Base-by-base conservation (phyloP, 2,113 vertebrate genomes). In the Sprattus sprattus region DNA sequence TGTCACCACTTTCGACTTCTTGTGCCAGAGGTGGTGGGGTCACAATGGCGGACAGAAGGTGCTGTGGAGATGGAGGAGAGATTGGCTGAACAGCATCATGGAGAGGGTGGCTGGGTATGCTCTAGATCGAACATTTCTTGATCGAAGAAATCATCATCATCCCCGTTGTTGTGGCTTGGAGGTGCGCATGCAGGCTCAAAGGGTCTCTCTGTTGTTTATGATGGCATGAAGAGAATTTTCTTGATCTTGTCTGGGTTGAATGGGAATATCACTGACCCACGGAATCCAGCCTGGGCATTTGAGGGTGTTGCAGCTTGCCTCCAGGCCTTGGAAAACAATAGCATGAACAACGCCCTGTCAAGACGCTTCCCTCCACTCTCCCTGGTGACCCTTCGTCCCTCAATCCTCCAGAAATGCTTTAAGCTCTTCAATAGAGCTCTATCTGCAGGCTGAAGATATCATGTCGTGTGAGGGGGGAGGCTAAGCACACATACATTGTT, bases 351-450 rank as follows among this genome's bases (percentile, higher is more conserved):
- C 1, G 25, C n/a, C 20, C 67, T 86, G 25, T 83, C n/a, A 16
- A 86, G 85, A 44, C 45, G 44, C n/a, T 71, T 86, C 52, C 85
- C 81, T 25, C 81, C 54, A 47, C 81, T 86, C 81, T 82, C 64
- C 67, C 45, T 45, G 81, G 64, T 86, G 82, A 83, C 22, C 22
- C 18, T 45, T 22, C 85, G 57, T 8, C 85, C 60, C 85, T 86
- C 85, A n/a, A 83, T 82, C 45, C 46, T 86, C 85, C 85, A 86
- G 81, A 52, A 52, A 80, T 86, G 85, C 32, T 86, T 57, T 18
- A 86, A 39, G 46, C 82, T 86, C 67, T 83, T 78, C 64, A 83
- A 83, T 25, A 86, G 49, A 28, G 85, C 81, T 64, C 82, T 86
- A 64, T 83, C 82, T 52, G 82, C 81, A 49, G 81, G 82, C 52